Percentiles rank a stretch among this genome's conserved stretches.
Conservation (phyloP, 2,888 invertebrate species). For the Hedya salicella region DNA sequence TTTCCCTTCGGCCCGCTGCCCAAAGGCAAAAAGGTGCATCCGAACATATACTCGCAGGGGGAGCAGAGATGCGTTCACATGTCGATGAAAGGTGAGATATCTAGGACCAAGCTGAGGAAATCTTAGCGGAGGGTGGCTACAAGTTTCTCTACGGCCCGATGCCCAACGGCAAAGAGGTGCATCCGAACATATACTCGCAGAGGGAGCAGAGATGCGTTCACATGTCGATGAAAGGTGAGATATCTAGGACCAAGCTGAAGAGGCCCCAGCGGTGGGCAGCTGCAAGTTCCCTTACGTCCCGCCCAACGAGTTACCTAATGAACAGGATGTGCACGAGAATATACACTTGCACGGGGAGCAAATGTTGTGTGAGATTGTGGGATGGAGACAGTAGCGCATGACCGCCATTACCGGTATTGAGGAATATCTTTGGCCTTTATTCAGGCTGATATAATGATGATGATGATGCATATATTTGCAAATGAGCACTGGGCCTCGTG, state of each 20-base stretch:
- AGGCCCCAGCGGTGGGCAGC: conserved; percentile 91
- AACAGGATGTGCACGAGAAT: conserved; percentile 94
- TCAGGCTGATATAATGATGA: too few relatives aligned
- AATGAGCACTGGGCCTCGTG: too few relatives aligned
- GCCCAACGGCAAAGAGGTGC: conserved; percentile 92
- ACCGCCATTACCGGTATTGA: too few relatives aligned
- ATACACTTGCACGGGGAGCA: conserved; percentile 94
- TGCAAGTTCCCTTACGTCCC: conserved; percentile 91
- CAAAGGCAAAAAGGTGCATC: conserved; percentile 94
- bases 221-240: conserved; percentile 94
- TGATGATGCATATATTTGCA: too few relatives aligned
- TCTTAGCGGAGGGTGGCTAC: conserved; percentile 92
- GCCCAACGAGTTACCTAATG: conserved; percentile 87
- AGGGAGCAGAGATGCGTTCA: conserved; percentile 95
- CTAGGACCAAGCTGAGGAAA: conserved; percentile 88
- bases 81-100: conserved; percentile 91
- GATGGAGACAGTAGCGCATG: too few relatives aligned
- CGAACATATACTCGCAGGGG: conserved; percentile 93
- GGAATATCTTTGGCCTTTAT: too few relatives aligned
- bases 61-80: conserved; percentile 95
- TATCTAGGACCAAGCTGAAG: conserved; percentile 85
- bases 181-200: conserved; percentile 94
- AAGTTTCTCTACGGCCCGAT: conserved; percentile 89
- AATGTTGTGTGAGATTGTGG: too few relatives aligned
- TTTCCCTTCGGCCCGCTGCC: conserved; percentile 88